Evolutionary conservation across 2,113 vertebrate genomes (phyloP).

Genomic region (Mustelus asterias): DNA sequence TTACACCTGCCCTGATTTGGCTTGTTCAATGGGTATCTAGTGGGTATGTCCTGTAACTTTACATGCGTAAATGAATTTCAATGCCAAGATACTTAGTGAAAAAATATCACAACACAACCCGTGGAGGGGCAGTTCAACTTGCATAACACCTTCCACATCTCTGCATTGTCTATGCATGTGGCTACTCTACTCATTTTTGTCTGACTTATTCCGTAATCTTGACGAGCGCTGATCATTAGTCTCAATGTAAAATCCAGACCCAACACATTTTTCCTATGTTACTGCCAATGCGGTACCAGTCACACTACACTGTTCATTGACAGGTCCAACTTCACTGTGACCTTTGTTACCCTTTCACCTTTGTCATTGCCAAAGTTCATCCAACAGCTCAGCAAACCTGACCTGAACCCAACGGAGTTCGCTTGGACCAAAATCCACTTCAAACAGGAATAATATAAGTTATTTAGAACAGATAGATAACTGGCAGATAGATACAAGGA

Average conservation of each 20-base stretch:
- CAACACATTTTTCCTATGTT: not conserved
- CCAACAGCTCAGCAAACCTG: not conserved
- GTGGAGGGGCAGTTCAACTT: not conserved
- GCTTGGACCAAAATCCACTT: not conserved
- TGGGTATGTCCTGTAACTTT: not conserved
- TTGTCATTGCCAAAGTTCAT: not conserved
- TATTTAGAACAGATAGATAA: not conserved
- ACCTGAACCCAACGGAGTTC: not conserved
- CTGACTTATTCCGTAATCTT: not conserved
- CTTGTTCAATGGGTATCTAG: not conserved
- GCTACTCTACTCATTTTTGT: not conserved
- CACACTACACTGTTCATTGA: not conserved
- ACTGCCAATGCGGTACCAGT: not conserved
- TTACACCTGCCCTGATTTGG: not conserved
- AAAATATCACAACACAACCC: not conserved
- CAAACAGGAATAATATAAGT: not conserved
- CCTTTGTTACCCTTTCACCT: not conserved
- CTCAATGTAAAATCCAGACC: not conserved
- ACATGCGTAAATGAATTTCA: too few relatives aligned
- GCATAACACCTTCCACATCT: not conserved
- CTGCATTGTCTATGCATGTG: not conserved
- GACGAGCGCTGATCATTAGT: not conserved
- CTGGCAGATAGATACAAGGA: not conserved
- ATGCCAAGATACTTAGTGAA: not conserved
- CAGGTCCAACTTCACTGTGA: not conserved